Evolutionary conservation across 2,888 invertebrate species (phyloP).

Genomic region (Pandemis heparana): DNA sequence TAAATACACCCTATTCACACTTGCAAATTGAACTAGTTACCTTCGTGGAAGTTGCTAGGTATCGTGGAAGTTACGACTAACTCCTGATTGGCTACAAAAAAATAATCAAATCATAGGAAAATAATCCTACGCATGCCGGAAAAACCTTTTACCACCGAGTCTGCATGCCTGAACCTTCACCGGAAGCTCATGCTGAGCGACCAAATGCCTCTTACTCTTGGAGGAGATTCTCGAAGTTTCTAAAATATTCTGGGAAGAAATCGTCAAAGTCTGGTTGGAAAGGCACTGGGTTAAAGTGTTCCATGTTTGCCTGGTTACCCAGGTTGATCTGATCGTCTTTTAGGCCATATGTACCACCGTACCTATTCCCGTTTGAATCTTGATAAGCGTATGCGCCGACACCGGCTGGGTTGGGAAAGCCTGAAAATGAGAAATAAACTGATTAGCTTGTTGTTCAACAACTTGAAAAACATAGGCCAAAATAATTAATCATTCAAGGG

Average conservation of each 20-base stretch:
- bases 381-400: conserved; percentile 70
- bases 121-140: conserved; percentile 33
- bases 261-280: conserved; percentile 48
- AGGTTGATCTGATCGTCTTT: conserved; percentile 58
- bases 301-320: conserved; percentile 19
- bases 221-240: conserved; percentile 67
- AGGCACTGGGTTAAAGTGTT: conserved; percentile 43
- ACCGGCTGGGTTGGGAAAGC: conserved; percentile 51
- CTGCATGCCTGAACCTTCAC: conserved; percentile 58
- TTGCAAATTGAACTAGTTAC: background rate
- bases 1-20: background rate
- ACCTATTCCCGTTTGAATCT: conserved; percentile 76
- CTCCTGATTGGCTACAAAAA: conserved; percentile 7
- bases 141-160: conserved; percentile 43
- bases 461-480: no score
- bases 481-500: no score
- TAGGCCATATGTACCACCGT: conserved; percentile 73
- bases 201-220: conserved; percentile 70
- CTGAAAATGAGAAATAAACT: conserved; percentile 46
- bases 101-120: background rate
- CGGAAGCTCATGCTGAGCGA: conserved; percentile 59
- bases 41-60: background rate
- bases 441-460: background rate
- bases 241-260: conserved; percentile 73
- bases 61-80: background rate